Base-by-base conservation (phyloP, 2,797 vertebrate genomes). In the Phrynocephalus forsythii region DNA sequence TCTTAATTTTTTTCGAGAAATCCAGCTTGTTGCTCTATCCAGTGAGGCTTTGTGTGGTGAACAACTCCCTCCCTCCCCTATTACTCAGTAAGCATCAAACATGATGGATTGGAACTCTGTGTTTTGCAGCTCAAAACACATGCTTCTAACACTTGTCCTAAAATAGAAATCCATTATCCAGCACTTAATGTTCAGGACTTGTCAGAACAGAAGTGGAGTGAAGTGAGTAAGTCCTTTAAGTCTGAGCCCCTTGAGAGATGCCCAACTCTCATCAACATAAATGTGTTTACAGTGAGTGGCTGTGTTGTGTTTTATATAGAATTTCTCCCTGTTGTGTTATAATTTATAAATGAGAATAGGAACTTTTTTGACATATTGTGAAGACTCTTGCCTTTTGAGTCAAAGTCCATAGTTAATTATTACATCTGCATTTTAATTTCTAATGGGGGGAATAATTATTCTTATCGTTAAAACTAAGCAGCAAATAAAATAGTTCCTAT, bases 111-210 rank as follows among this genome's bases (percentile, higher is more conserved):
- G 89, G 79, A 88, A 72, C 13, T 26, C 48, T 60, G 66, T 84
- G 1, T 50, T 60, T 13, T 90, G 9, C 16, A 81, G 30, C 60
- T 91, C 44, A 73, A 28, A 6, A 76, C 72, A 76, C 44, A 1
- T 2, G 75, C 68, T 84, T 66, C 0, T 0, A 83, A 76, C 87
- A 48, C 63, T 88, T 82, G 68, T 89, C 73, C 88, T 90, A 92
- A 93, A 94, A 92, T 89, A 94, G 87, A 85, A 87, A 86, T 92
- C 90, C 93, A 88, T 92, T 94, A 94, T 63, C 0, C 6, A 91
- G 83, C 24, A 88, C 80, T 71, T 91, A 91, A 92, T 5, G 68
- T 92, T 91, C 90, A 44, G 3, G 85, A 30, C 9, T 86, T 92
- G 87, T 38, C 1, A 83, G 86, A 92, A 75, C 85, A 44, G 71